phyloP scores from a whole-genome alignment of 2,888 invertebrate species.

The Sphaerophoria taeniata region DNA sequence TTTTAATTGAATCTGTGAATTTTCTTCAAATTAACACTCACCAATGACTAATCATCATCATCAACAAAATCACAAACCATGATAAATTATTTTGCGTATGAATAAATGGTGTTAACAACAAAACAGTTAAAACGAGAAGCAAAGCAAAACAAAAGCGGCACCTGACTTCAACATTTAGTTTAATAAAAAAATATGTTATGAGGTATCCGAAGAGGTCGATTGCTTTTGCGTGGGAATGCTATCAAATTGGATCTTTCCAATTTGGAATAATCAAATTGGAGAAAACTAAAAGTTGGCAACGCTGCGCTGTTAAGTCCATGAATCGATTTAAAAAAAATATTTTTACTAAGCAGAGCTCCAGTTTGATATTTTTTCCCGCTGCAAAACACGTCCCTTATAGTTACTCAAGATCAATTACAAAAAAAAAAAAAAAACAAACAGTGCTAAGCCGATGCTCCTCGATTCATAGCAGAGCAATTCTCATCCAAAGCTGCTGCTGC shows the following conservation, averaged over 20 bases:
- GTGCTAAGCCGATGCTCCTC: neutral
- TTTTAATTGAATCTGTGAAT: neutral
- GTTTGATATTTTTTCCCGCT: no score
- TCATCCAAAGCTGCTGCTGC: neutral
- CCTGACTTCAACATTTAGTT: conserved; percentile 34
- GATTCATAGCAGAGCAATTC: neutral
- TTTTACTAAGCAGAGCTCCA: no score
- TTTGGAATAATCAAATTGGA: no score
- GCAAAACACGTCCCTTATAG: no score
- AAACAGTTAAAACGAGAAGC: conserved; percentile 23
- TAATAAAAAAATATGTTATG: no score
- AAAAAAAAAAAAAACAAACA: conserved; percentile 23
- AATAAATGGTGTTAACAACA: conserved; percentile 41
- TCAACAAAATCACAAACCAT: conserved; percentile 5
- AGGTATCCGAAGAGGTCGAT: neutral
- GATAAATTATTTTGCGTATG: conserved; percentile 28
- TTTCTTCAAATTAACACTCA: conserved; percentile 41
- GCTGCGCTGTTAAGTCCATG: no score
- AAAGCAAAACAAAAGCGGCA: conserved; percentile 19
- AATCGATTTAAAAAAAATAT: no score
- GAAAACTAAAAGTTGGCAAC: no score
- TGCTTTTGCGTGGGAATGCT: neutral
- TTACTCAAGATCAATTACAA: neutral
- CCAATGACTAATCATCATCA: conserved; percentile 10
- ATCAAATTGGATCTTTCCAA: no score